These are phyloP conservation scores for Mesodorylaimus sp. DNA, from an alignment of 2,888 invertebrate species.

Conservation along the genomic window DNA sequence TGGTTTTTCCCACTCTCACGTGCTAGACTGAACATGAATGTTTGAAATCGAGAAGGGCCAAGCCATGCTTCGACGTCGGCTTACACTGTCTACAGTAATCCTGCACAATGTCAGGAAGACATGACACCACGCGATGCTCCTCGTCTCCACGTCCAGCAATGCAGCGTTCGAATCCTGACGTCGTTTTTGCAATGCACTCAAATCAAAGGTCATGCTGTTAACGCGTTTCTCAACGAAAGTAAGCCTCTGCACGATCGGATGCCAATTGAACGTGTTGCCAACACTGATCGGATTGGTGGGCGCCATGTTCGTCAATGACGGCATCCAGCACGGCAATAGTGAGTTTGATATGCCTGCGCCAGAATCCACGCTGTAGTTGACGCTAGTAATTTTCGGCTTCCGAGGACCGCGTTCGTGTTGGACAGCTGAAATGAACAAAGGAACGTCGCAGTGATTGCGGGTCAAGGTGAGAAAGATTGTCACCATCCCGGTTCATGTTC, in stretches of 20 bases:
- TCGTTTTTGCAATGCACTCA: neutral
- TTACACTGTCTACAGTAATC: neutral
- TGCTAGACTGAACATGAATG: too few relatives aligned
- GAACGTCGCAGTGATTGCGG: neutral
- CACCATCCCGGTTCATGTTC: conserved; percentile 94
- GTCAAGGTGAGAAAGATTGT: conserved; percentile 33
- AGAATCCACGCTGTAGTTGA: neutral
- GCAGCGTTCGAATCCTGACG: neutral
- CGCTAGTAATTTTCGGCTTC: conserved; percentile 49
- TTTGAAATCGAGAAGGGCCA: too few relatives aligned
- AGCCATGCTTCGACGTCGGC: too few relatives aligned
- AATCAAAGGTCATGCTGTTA: neutral
- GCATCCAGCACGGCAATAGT: neutral
- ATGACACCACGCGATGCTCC: neutral
- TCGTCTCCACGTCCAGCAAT: neutral
- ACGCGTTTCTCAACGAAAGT: neutral
- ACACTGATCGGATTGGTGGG: neutral
- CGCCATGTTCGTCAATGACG: neutral
- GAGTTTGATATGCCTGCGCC: too few relatives aligned
- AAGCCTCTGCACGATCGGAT: neutral
- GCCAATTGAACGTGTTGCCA: too few relatives aligned
- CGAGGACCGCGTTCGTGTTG: conserved; percentile 89
- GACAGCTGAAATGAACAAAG: conserved; percentile 51
- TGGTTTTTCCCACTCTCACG: too few relatives aligned
- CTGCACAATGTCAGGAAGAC: neutral